phyloP scores from a whole-genome alignment of 2,888 invertebrate species.

The Rhingia campestris region DNA sequence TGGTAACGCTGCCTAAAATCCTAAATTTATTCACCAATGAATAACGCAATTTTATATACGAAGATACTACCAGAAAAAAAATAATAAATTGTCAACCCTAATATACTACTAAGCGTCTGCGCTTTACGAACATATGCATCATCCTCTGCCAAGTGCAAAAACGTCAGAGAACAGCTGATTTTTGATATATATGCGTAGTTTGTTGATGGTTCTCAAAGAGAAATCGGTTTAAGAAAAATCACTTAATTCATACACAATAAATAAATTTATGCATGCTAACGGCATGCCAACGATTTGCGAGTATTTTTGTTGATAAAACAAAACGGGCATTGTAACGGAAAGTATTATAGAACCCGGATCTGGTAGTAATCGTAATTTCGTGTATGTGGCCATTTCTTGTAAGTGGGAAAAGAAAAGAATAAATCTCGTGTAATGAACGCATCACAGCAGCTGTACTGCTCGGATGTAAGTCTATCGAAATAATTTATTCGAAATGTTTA shows the following conservation, averaged over 20 bases:
- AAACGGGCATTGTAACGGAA: neutral
- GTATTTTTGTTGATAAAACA: slow-evolving; percentile 25
- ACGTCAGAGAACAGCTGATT: slow-evolving; percentile 58
- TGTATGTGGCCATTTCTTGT: slow-evolving; percentile 58
- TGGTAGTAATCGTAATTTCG: neutral
- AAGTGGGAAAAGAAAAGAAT: slow-evolving; percentile 13
- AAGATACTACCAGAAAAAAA: too few relatives aligned
- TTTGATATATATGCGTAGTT: slow-evolving; percentile 47
- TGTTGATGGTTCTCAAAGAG: slow-evolving; percentile 44
- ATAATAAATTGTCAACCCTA: neutral
- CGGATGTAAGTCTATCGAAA: slow-evolving; percentile 16
- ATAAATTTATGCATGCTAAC: slow-evolving; percentile 4
- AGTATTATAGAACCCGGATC: slow-evolving; percentile 1
- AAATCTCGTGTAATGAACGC: slow-evolving; percentile 41
- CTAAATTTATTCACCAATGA: too few relatives aligned
- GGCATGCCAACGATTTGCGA: neutral
- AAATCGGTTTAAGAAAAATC: slow-evolving; percentile 7
- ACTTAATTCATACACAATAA: slow-evolving; percentile 9
- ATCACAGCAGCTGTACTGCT: slow-evolving; percentile 8
- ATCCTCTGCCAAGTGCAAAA: neutral
- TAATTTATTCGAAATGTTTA: slow-evolving; percentile 53
- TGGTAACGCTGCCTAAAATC: too few relatives aligned
- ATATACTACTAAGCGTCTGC: neutral
- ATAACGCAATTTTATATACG: too few relatives aligned
- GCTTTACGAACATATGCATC: slow-evolving; percentile 15